These are phyloP conservation scores for Eolophus roseicapilla DNA, from an alignment of 2,113 vertebrate species.

Conservation along the genomic window DNA sequence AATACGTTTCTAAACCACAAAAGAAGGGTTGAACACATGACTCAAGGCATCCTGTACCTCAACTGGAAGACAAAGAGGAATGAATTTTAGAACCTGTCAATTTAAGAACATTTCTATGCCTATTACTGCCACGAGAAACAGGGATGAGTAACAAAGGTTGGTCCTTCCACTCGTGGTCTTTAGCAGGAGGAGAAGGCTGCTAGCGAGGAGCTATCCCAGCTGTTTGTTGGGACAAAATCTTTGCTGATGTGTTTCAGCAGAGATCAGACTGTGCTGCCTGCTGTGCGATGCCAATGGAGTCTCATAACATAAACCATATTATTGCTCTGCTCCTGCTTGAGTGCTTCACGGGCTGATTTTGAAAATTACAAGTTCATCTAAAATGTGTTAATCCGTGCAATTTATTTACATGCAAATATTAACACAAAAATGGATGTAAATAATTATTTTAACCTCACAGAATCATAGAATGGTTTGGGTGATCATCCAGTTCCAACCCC, in stretches of 20 bases:
- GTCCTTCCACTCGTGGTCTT: not conserved
- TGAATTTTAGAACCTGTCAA: not conserved
- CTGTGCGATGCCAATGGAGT: fast-evolving
- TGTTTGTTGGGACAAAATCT: not conserved
- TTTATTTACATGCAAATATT: not conserved
- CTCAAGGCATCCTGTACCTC: not conserved
- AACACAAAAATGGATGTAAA: not conserved
- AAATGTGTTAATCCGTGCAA: not conserved
- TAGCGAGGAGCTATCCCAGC: not conserved
- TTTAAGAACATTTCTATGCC: not conserved
- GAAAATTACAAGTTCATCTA: not conserved
- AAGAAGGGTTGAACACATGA: not conserved
- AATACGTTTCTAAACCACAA: not conserved
- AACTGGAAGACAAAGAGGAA: not conserved
- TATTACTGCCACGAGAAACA: not conserved
- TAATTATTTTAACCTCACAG: not conserved
- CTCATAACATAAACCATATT: not conserved
- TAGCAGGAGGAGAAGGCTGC: not conserved
- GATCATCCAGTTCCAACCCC: not conserved
- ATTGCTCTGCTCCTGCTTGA: not conserved
- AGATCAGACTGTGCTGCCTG: not conserved
- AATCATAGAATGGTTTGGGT: not conserved
- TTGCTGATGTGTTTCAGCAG: fast-evolving
- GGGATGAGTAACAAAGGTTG: not conserved
- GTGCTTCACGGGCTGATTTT: not conserved